A percentile compares a stretch with the other conserved stretches of the same genome.
phyloP scores from a whole-genome alignment of 2,888 invertebrate genomes.

The Diaphora mendica region DNA sequence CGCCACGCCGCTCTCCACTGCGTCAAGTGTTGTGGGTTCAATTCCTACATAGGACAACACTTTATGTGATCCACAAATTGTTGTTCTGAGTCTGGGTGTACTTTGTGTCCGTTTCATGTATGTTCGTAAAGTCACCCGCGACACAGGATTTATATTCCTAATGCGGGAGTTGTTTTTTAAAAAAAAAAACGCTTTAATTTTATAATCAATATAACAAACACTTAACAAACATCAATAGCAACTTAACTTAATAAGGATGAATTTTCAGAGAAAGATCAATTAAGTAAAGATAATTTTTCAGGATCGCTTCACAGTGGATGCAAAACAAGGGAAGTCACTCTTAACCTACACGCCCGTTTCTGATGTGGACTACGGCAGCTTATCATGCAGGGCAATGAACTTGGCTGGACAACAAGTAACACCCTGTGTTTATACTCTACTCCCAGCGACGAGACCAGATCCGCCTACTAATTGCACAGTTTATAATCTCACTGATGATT shows the following conservation, averaged over 20 bases:
- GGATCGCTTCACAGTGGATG: constrained; percentile 86
- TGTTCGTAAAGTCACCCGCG: too few species aligned
- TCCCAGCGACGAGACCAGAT: constrained; percentile 92
- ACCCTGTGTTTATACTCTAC: constrained; percentile 91
- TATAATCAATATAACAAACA: too few species aligned
- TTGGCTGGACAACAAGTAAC: constrained; percentile 89
- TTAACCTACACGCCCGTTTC: constrained; percentile 92
- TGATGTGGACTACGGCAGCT: constrained; percentile 92
- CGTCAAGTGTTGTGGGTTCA: too few species aligned
- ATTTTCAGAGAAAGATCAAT: too few species aligned
- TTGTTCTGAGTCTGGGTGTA: too few species aligned
- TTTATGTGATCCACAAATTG: too few species aligned
- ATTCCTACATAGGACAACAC: too few species aligned
- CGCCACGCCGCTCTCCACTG: too few species aligned
- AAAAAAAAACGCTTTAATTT: too few species aligned
- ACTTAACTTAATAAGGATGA: not conserved
- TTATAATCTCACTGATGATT: constrained; percentile 92
- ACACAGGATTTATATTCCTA: too few species aligned
- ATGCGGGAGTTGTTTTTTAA: too few species aligned
- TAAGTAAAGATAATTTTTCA: constrained; percentile 57
- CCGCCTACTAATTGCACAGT: constrained; percentile 92
- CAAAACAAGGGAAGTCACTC: constrained; percentile 87
- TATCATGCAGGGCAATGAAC: constrained; percentile 92
- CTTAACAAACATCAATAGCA: not conserved
- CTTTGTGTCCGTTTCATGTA: too few species aligned